Conservation (phyloP, 2,888 invertebrate species). For the Andrena bicolor region DNA sequence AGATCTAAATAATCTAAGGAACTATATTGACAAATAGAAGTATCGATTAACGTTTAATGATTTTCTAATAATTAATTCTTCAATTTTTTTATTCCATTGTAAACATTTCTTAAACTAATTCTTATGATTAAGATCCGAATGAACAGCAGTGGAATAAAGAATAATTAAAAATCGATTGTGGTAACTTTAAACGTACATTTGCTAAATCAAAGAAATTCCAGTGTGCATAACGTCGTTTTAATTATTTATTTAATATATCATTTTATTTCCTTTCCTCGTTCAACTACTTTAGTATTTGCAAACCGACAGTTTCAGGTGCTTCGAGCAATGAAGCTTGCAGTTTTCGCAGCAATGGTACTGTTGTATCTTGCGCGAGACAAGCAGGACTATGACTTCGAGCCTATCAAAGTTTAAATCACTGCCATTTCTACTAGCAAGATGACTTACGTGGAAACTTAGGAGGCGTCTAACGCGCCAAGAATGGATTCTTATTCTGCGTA, state of each 20-base stretch:
- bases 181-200: background rate
- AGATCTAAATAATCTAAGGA: too few relatives aligned
- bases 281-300: background rate
- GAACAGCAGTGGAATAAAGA: background rate
- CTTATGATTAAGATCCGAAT: background rate
- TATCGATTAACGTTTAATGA: background rate
- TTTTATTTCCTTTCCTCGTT: background rate
- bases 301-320: slow-evolving; percentile 34
- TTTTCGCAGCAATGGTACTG: slow-evolving; percentile 22
- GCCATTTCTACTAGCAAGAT: background rate
- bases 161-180: too few relatives aligned
- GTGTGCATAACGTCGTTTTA: too few relatives aligned
- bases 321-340: slow-evolving; percentile 4
- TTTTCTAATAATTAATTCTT: background rate
- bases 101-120: background rate
- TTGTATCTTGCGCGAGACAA: slow-evolving; percentile 22
- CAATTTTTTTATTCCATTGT: background rate
- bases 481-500: background rate
- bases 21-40: background rate
- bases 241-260: background rate
- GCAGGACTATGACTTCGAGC: slow-evolving; percentile 40
- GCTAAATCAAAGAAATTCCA: background rate
- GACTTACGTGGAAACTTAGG: background rate
- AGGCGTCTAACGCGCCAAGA: too few relatives aligned
- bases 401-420: slow-evolving; percentile 1